These are phyloP conservation scores for Embiotoca jacksoni DNA, from an alignment of 2,113 vertebrate species.

Conservation along the genomic window DNA sequence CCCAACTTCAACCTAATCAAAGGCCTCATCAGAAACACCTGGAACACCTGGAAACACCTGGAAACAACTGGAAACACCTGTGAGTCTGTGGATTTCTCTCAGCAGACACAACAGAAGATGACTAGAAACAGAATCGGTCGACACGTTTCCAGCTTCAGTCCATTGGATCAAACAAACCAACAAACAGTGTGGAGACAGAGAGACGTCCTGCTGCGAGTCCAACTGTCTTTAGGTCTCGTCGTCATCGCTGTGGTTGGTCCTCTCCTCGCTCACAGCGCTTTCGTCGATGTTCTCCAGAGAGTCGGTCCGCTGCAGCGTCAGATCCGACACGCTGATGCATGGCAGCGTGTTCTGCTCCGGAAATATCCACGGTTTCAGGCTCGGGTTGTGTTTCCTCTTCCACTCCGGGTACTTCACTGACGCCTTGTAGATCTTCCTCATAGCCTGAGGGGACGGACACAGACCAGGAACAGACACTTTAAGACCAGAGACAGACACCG, in stretches of 20 bases:
- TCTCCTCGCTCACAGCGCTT: slow-evolving; percentile 84
- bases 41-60: slow-evolving; percentile 16
- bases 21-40: not conserved
- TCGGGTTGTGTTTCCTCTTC: slow-evolving; percentile 86
- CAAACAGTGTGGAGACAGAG: slow-evolving; percentile 28
- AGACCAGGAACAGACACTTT: not conserved
- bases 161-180: slow-evolving; percentile 30
- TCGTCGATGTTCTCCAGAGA: slow-evolving; percentile 90
- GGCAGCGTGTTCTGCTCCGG: slow-evolving; percentile 87
- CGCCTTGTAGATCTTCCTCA: slow-evolving; percentile 91
- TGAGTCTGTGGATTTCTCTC: not conserved
- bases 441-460: slow-evolving; percentile 76
- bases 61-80: slow-evolving; percentile 1
- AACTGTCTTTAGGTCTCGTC: slow-evolving; percentile 77
- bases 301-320: slow-evolving; percentile 83
- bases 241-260: slow-evolving; percentile 83
- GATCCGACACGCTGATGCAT: slow-evolving; percentile 79
- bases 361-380: slow-evolving; percentile 88
- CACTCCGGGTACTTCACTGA: slow-evolving; percentile 90
- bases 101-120: not conserved
- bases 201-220: not conserved
- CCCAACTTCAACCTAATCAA: not conserved
- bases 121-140: not conserved
- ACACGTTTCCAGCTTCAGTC: slow-evolving; percentile 3
- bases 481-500: not conserved